Evolutionary conservation across 2,113 vertebrate genomes (phyloP), one percentile per base, ranked within the genome.

Genomic region (Ramphastos sulfuratus): DNA sequence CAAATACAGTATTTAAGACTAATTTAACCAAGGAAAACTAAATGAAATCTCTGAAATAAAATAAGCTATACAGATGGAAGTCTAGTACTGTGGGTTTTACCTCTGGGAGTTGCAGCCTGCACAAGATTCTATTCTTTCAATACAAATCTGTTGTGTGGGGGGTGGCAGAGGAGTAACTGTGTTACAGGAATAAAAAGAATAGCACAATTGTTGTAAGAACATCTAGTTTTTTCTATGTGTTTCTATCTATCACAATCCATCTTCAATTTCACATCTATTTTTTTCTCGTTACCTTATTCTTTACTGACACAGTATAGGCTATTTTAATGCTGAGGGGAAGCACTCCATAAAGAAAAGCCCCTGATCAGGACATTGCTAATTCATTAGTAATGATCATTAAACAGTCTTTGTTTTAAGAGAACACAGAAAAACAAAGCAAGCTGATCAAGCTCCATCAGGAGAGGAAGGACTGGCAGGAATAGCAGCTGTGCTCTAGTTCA

Each of bases 101-200:
- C 97, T 97, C 96, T 97, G 97, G 96, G 96, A 97, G 95, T 90
- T 97, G 93, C 97, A 97, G 95, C 96, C 97, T 97, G 97, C 96
- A 97, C 90, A 98, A 80, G 93, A 96, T 96, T 97, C 96, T 98
- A 97, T 98, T 98, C 96, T 98, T 98, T 97, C 90, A 96, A 96
- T 98, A 98, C 96, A 98, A 97, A 98, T 97, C 97, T 98, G 97
- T 97, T 97, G 97, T 98, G 98, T 97, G 90, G 97, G 97, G 97
- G 93, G 94, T 83, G 69, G 97, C 95, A 97, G 98, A 97, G 97
- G 96, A 98, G 93, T 96, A 96, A 96, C 96, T 95, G 93, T 97
- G 92, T 94, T 97, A 96, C 58, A 97, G 85, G 82, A 66, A 96
- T 97, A 96, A 95, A 95, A 97, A 97, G 96, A 97, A 97, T 97